Base-by-base conservation (phyloP, 1,140 invertebrate genomes). In the Phymorhynchus buccinoides region DNA sequence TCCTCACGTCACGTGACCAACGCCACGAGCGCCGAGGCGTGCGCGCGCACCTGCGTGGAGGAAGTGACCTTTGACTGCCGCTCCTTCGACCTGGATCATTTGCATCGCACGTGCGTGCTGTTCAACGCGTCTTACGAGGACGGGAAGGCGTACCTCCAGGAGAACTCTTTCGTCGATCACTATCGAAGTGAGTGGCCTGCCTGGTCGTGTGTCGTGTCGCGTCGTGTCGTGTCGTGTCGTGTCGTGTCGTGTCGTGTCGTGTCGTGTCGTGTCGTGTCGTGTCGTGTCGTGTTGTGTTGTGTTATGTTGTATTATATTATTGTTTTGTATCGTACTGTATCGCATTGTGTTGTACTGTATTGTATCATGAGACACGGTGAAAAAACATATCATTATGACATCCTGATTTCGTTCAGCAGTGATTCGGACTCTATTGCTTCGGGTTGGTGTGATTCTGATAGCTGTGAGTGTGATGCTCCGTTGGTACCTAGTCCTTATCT, bases 1-100 rank as follows among this genome's bases (percentile, higher is more conserved):
- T 88, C 90, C n/a, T 81, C 88, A 1, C 88, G 86, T 32, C 84
- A 86, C 0, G 39, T 92, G 16, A 52, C 42, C 39, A 90, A 91
- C 84, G 48, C 84, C 16, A 86, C 83, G 12, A 88, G 89, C 3
- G n/a, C n/a, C n/a, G 90, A 91, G 52, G 37, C n/a, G 0, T 92
- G 91, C 84, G 88, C 91, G 71, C 66, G 86, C 16, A 37, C 77
- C 12, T 92, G 91, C 83, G 88, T 87, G 18, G 85, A 84, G 52
- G 89, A 92, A 68, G 84, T 85, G 35, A 82, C 84, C 22, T 92
- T 92, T 82, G 91, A 92, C 73, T 92, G 91, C 73, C 87, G 88
- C 80, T 92, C 91, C 12, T 92, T 91, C 71, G 91, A 92, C 73
- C 80, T 90, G 35, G 89, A 90, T 83, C 90, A 90, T 77, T 62